Base-by-base conservation (phyloP, 1,140 invertebrate genomes). In the Varroa destructor region DNA sequence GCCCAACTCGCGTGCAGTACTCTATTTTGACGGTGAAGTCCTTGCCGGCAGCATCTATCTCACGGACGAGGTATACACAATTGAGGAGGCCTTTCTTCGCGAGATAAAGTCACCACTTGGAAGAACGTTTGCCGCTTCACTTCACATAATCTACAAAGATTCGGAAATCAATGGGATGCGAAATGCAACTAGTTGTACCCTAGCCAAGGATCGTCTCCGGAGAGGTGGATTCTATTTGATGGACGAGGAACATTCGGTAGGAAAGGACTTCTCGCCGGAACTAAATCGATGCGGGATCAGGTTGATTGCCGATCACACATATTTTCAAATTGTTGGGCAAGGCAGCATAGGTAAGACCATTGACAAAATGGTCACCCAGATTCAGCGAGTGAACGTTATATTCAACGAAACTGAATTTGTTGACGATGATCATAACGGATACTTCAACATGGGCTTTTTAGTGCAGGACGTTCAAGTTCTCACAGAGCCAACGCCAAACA, bases 341-440 rank as follows among this genome's bases (percentile, higher is more conserved):
- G 37, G 61, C 3, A 67, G 46, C 61, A 40, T 67, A 12, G 10
- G 14, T 12, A 67, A 67, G 36, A 67, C 61, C 1, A 67, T 67
- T 37, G 61, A 67, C 37, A 67, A 67, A 67, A 67, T 67, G 61
- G 61, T 67, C 12, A 67, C 61, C 10, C 61, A 67, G 61, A 67
- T 67, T 12, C 61, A 67, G 61, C 61, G 61, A n/a, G 61, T 67
- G 10, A 67, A 67, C 37, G 46, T 43, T 5, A 67, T 67, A 2
- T 67, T 67, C 37, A 67, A 67, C 37, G 61, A 40, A 37, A 67
- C 61, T 1, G 40, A 43, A 46, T 67, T 67, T 37, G 46, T 37
- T 2, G 46, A 67, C 61, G 37, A 67, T 40, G 37, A 67, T 12
- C 40, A 67, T 10, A 46, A 67, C 61, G 61, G 61, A 40, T 67